A percentile compares a stretch with the other conserved stretches of the same genome.
phyloP scores from a whole-genome alignment of 1,140 invertebrate genomes.

The Callitettix versicolor region DNA sequence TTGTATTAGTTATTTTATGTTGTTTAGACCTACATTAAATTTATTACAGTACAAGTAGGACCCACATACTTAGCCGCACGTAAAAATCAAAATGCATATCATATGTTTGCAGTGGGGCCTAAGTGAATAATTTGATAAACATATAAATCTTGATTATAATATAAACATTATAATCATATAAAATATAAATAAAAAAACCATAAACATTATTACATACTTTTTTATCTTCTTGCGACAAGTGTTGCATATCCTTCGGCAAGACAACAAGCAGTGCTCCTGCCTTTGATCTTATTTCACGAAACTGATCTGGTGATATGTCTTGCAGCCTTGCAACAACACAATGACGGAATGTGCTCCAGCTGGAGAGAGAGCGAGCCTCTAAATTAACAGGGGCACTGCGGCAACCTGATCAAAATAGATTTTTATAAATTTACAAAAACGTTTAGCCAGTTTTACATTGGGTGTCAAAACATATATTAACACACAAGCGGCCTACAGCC shows the following conservation, averaged over 20 bases:
- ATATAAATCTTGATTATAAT: no score
- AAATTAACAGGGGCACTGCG: slow-evolving; percentile 68
- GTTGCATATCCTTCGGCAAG: slow-evolving; percentile 61
- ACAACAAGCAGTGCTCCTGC: slow-evolving; percentile 77
- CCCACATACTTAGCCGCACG: no score
- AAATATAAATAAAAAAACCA: no score
- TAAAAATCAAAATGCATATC: no score
- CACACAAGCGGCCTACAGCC: no score
- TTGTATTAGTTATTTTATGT: no score
- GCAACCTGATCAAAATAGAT: slow-evolving; percentile 50
- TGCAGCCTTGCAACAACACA: slow-evolving; percentile 73
- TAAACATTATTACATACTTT: slow-evolving; percentile 46
- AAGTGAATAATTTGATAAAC: no score
- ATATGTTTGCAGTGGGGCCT: no score
- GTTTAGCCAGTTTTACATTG: no score
- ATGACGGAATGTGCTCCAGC: slow-evolving; percentile 77
- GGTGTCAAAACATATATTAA: background rate
- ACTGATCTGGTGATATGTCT: slow-evolving; percentile 64
- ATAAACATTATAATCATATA: no score
- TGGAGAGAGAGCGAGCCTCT: slow-evolving; percentile 75
- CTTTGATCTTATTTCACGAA: slow-evolving; percentile 63
- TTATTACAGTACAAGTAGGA: no score
- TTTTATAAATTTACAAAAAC: background rate
- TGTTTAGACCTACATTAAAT: no score
- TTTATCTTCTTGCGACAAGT: slow-evolving; percentile 52